Conservation (phyloP, 1,140 invertebrate genomes). For the Penaeus japonicus region DNA sequence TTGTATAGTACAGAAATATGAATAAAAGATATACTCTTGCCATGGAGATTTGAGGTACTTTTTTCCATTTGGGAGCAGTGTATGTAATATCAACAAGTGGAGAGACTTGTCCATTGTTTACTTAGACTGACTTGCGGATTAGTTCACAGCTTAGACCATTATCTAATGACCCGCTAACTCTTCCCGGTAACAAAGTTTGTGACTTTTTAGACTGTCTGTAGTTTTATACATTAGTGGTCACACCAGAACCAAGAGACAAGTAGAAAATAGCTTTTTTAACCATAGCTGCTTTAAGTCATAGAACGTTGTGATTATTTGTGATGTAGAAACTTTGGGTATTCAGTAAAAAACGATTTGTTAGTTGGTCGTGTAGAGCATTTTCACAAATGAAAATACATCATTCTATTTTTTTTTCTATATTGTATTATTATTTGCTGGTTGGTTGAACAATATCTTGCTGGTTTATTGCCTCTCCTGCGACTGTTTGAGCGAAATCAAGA, state of each 20-base stretch:
- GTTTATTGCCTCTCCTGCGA: too few relatives aligned
- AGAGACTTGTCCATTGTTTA: too few relatives aligned
- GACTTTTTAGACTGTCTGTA: slow-evolving; percentile 31
- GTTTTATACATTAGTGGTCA: slow-evolving; percentile 24
- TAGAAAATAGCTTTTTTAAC: slow-evolving; percentile 38
- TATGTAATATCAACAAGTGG: too few relatives aligned
- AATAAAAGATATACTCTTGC: too few relatives aligned
- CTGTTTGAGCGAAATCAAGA: too few relatives aligned
- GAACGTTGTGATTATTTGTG: slow-evolving; percentile 20
- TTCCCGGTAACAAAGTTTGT: too few relatives aligned
- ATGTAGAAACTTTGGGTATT: neutral
- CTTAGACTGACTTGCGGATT: too few relatives aligned
- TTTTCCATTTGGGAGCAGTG: too few relatives aligned
- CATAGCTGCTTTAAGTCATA: slow-evolving; percentile 40
- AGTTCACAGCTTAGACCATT: too few relatives aligned
- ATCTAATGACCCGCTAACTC: too few relatives aligned
- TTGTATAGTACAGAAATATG: too few relatives aligned
- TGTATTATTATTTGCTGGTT: neutral
- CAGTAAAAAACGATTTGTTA: neutral
- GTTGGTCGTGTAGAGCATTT: slow-evolving; percentile 37
- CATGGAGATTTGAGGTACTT: too few relatives aligned
- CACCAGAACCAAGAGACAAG: slow-evolving; percentile 7
- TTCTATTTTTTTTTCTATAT: neutral
- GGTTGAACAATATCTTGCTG: neutral
- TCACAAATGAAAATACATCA: neutral